These are phyloP conservation scores for Lepidothrix coronata DNA, from an alignment of 2,113 vertebrate species.

Conservation along the genomic window DNA sequence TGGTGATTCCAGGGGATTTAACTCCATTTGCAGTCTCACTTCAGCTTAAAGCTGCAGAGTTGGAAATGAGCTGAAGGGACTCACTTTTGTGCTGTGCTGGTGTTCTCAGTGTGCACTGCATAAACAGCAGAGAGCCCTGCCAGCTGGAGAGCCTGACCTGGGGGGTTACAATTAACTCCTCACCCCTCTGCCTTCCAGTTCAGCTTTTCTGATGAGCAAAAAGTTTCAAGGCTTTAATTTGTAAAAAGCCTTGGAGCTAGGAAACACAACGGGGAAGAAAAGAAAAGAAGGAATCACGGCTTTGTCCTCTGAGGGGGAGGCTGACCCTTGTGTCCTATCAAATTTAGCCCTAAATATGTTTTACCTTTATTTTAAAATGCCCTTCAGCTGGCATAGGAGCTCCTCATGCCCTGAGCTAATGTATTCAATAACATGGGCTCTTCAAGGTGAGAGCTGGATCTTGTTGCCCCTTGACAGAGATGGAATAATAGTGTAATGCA, in stretches of 20 bases:
- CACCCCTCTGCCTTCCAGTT: background rate
- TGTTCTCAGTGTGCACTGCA: background rate
- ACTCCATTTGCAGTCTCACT: background rate
- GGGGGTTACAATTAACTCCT: background rate
- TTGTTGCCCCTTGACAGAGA: constrained; percentile 61
- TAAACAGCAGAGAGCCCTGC: background rate
- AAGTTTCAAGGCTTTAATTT: constrained; percentile 11
- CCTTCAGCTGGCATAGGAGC: constrained; percentile 12
- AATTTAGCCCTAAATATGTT: constrained; percentile 33
- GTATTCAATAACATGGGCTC: background rate
- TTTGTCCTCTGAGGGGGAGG: background rate
- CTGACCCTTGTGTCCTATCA: constrained; percentile 8
- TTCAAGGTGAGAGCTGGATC: constrained; percentile 35
- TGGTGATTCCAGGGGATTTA: background rate
- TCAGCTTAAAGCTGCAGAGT: background rate
- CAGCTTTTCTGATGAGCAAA: background rate
- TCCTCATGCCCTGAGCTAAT: background rate
- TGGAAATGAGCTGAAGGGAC: background rate
- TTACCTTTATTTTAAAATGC: background rate
- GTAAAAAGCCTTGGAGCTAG: background rate
- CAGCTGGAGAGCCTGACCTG: background rate
- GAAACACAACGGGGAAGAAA: background rate
- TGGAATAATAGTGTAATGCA: constrained; percentile 47
- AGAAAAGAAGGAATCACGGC: background rate
- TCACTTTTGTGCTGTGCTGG: background rate